Evolutionary conservation across 2,888 invertebrate species (phyloP).

Genomic region (Drosophila colorata): DNA sequence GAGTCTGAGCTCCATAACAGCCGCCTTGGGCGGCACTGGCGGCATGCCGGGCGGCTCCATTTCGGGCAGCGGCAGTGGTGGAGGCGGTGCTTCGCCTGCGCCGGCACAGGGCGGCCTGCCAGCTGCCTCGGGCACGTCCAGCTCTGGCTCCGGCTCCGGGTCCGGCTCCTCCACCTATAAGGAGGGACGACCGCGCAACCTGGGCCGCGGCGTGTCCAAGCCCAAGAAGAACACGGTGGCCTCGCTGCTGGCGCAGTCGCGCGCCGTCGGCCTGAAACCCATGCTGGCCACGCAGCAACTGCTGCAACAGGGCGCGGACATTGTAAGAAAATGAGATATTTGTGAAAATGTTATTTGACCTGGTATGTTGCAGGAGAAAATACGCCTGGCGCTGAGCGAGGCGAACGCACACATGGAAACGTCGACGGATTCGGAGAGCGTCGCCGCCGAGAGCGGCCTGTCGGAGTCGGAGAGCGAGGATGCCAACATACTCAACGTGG

Average conservation of each 20-base stretch:
- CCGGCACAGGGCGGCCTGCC: constrained; percentile 59
- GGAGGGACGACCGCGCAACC: constrained; percentile 92
- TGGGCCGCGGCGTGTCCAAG: constrained; percentile 94
- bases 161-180: constrained; percentile 85
- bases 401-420: constrained; percentile 87
- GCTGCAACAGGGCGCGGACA: constrained; percentile 85
- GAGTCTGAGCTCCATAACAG: constrained; percentile 85
- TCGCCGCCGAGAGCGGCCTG: constrained; percentile 87
- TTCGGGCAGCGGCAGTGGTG: constrained; percentile 68
- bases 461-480: constrained; percentile 87
- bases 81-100: constrained; percentile 61
- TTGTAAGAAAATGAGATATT: constrained; percentile 82
- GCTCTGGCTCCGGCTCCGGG: constrained; percentile 49
- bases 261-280: constrained; percentile 92
- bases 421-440: constrained; percentile 87
- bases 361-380: constrained; percentile 86
- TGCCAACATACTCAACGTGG: constrained; percentile 85
- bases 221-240: constrained; percentile 97
- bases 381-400: constrained; percentile 87
- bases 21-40: constrained; percentile 83
- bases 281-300: constrained; percentile 91
- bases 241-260: constrained; percentile 93
- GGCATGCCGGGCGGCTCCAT: constrained; percentile 67
- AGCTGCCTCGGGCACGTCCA: constrained; percentile 45
- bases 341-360: not conserved